These are phyloP conservation scores for Hetaerina americana DNA, from an alignment of 1,140 invertebrate species.

Conservation along the genomic window DNA sequence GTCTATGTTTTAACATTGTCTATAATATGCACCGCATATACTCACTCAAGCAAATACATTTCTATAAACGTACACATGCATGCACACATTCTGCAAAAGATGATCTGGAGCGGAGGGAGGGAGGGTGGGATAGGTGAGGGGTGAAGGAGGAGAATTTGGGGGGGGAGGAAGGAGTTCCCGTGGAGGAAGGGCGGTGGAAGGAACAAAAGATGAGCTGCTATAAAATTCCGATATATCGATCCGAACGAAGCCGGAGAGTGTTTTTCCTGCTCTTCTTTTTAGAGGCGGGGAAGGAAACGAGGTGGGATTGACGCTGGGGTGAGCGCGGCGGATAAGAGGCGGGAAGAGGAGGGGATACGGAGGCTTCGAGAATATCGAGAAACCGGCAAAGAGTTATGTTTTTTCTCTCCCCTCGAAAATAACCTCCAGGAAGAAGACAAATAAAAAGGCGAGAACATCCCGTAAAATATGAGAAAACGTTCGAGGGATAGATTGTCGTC, in stretches of 20 bases:
- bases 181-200: not conserved
- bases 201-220: not conserved
- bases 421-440: not conserved
- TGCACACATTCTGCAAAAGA: no score
- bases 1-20: not conserved
- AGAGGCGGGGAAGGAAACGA: no score
- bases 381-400: not conserved
- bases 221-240: not conserved
- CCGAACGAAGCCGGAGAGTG: not conserved
- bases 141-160: not conserved
- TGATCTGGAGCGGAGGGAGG: not conserved
- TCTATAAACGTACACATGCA: no score
- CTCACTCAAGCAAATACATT: not conserved
- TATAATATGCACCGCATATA: not conserved
- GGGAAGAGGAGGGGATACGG: no score
- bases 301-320: no score
- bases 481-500: not conserved
- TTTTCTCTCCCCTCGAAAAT: not conserved
- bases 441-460: not conserved
- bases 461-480: not conserved
- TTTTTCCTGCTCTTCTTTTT: not conserved
- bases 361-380: no score
- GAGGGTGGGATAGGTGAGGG: not conserved
- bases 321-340: no score
- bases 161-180: not conserved